Percentiles rank a stretch among this genome's conserved stretches.
Evolutionary conservation across 2,113 vertebrate species (phyloP).

Genomic region (Ochotona princeps): DNA sequence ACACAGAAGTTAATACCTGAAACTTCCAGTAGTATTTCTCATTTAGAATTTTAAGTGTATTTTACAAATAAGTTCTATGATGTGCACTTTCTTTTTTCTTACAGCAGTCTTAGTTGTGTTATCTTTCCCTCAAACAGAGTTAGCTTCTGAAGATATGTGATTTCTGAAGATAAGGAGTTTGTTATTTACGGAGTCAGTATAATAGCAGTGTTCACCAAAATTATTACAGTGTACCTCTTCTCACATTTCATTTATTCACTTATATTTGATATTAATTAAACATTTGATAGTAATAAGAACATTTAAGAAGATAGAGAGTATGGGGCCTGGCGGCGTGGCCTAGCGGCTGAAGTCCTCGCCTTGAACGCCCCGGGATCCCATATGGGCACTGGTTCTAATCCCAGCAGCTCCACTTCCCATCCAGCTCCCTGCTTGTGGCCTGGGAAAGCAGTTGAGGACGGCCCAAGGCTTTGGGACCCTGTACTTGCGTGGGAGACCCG

Average conservation of each 20-base stretch:
- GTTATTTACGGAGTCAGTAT: conserved; percentile 59
- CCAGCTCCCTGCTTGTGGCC: too few species aligned
- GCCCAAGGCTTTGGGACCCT: too few species aligned
- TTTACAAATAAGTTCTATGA: conserved; percentile 9
- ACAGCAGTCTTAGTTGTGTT: background rate
- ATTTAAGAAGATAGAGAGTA: background rate
- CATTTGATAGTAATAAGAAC: conserved; percentile 68
- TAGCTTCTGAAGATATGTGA: background rate
- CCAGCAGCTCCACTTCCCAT: too few species aligned
- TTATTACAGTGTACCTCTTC: background rate
- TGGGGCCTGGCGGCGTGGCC: too few species aligned
- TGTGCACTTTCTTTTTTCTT: background rate
- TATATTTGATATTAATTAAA: background rate
- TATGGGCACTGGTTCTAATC: too few species aligned
- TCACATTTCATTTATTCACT: conserved; percentile 6
- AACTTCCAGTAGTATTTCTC: background rate
- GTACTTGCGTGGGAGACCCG: too few species aligned
- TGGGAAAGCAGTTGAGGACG: too few species aligned
- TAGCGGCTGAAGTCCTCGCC: too few species aligned
- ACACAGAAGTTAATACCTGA: background rate
- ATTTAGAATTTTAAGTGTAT: background rate
- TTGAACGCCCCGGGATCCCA: too few species aligned
- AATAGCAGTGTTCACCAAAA: background rate
- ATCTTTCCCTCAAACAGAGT: background rate
- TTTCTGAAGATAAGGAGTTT: background rate